Percentiles rank a stretch among this genome's conserved stretches.
phyloP scores from a whole-genome alignment of 2,113 vertebrate genomes.

The Melanerpes aurifrons region DNA sequence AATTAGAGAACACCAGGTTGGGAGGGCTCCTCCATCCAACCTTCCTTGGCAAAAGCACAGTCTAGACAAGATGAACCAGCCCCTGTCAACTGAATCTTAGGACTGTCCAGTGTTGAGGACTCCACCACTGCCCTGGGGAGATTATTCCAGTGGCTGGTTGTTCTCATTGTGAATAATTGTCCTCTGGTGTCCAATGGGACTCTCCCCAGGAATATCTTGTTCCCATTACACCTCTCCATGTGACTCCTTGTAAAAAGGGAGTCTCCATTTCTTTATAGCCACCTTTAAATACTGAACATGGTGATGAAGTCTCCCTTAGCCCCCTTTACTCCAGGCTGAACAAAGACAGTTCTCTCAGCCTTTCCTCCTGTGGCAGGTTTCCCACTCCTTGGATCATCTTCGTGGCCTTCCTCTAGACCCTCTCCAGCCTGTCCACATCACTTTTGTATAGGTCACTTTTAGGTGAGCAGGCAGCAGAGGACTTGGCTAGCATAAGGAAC shows the following conservation, averaged over 20 bases:
- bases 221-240: background rate
- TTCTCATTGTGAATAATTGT: too few species aligned
- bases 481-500: background rate
- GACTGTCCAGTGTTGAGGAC: background rate
- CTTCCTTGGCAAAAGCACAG: too few species aligned
- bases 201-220: background rate
- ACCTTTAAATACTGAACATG: background rate
- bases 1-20: background rate
- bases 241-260: background rate
- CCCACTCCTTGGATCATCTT: background rate
- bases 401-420: background rate
- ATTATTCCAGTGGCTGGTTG: too few species aligned
- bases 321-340: background rate
- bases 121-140: too few species aligned
- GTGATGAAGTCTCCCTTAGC: background rate
- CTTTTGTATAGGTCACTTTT: background rate
- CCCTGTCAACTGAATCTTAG: background rate
- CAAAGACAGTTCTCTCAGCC: background rate
- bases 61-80: background rate
- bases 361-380: background rate
- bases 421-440: background rate
- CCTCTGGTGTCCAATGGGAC: background rate
- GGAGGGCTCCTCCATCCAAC: background rate
- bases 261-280: background rate
- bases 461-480: background rate